A percentile compares a stretch with the other conserved stretches of the same genome.
Evolutionary conservation across 2,888 invertebrate genomes (phyloP).

Genomic region (Lithosia quadra): DNA sequence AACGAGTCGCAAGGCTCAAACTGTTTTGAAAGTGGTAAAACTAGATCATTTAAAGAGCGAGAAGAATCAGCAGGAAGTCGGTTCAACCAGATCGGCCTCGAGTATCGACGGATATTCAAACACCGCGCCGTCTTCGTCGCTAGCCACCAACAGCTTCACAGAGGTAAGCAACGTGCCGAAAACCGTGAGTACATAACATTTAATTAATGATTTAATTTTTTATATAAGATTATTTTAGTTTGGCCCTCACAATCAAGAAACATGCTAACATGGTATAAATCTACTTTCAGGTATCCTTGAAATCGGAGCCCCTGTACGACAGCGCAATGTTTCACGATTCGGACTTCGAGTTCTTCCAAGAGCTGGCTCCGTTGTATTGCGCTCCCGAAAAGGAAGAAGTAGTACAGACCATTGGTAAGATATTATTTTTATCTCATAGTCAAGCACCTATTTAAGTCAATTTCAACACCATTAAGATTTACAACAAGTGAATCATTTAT

Average conservation of each 20-base stretch:
- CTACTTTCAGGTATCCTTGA: slow-evolving; percentile 80
- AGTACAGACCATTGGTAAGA: slow-evolving; percentile 82
- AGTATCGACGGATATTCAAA: slow-evolving; percentile 66
- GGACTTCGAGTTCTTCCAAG: slow-evolving; percentile 91
- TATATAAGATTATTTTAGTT: slow-evolving; percentile 66
- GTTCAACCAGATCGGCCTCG: slow-evolving; percentile 72
- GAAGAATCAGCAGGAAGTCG: slow-evolving; percentile 78
- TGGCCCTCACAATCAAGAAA: slow-evolving; percentile 43
- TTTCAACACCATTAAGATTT: not conserved
- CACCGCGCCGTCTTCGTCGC: slow-evolving; percentile 62
- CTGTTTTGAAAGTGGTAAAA: slow-evolving; percentile 85
- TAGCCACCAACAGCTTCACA: slow-evolving; percentile 73
- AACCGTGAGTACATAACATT: slow-evolving; percentile 75
- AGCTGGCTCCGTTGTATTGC: slow-evolving; percentile 88
- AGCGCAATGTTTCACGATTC: slow-evolving; percentile 80
- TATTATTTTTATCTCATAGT: not conserved
- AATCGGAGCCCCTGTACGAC: slow-evolving; percentile 79
- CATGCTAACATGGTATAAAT: slow-evolving; percentile 61
- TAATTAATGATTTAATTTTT: slow-evolving; percentile 54
- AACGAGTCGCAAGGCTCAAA: slow-evolving; percentile 83
- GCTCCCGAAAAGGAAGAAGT: slow-evolving; percentile 83
- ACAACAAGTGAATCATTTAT: not conserved
- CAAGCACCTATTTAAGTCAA: not conserved
- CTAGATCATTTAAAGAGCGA: slow-evolving; percentile 83
- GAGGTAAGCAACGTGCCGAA: slow-evolving; percentile 75